A percentile compares a stretch with the other conserved stretches of the same genome.
Evolutionary conservation across 2,888 invertebrate species (phyloP).

Genomic region (Rhodophaea formosa): DNA sequence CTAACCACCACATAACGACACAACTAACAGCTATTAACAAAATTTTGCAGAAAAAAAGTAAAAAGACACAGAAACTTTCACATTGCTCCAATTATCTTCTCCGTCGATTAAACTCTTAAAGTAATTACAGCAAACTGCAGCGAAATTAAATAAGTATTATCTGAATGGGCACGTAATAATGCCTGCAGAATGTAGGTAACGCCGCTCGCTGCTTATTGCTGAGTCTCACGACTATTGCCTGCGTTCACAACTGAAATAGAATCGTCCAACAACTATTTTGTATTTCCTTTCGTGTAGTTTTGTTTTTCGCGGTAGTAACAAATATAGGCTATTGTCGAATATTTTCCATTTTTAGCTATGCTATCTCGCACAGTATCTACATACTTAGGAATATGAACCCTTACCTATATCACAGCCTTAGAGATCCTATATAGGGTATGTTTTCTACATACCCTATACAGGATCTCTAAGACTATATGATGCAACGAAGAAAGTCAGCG

Average conservation of each 20-base stretch:
- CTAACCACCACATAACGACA: no score
- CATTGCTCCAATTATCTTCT: conserved; percentile 12
- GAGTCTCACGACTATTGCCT: background rate
- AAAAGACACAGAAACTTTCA: conserved; percentile 4
- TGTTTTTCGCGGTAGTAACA: no score
- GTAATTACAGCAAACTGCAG: conserved; percentile 16
- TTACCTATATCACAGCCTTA: no score
- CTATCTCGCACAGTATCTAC: no score
- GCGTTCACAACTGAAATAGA: conserved; percentile 6
- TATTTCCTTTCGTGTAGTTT: background rate
- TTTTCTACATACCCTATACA: no score
- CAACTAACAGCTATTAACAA: background rate
- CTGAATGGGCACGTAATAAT: conserved; percentile 12
- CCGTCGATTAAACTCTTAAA: conserved; percentile 15
- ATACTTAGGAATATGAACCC: no score
- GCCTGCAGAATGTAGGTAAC: conserved; percentile 3
- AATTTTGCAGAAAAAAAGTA: background rate
- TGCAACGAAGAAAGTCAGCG: no score
- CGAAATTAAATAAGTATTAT: conserved; percentile 15
- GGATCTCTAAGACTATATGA: no score
- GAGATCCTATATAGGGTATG: no score
- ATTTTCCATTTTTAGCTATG: no score
- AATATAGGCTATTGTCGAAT: no score
- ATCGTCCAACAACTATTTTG: background rate
- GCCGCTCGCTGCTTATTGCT: conserved; percentile 3